These are phyloP conservation scores for Drosophila baimaii DNA, from an alignment of 1,140 invertebrate genomes.

Conservation along the genomic window DNA sequence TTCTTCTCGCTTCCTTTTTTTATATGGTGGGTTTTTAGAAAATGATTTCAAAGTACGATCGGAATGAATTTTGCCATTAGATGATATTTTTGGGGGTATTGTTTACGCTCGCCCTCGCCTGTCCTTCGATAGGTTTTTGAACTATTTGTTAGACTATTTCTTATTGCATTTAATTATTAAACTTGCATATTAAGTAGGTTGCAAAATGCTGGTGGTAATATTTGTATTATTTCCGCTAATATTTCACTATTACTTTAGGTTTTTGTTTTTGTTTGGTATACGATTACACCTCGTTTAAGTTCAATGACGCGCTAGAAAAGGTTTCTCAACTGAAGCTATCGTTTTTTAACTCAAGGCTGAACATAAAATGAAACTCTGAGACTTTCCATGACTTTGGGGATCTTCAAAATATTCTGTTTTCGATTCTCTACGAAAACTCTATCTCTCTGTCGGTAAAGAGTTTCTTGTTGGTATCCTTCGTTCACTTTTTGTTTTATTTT, in stretches of 20 bases:
- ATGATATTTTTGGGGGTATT: slow-evolving; percentile 17
- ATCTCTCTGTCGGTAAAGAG: slow-evolving; percentile 25
- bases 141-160: slow-evolving; percentile 60
- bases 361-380: slow-evolving; percentile 30
- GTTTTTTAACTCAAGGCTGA: slow-evolving; percentile 32
- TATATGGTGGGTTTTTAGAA: slow-evolving; percentile 70
- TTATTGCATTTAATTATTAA: slow-evolving; percentile 55
- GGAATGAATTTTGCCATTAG: slow-evolving; percentile 33
- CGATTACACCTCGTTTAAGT: slow-evolving; percentile 16
- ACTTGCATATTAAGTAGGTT: slow-evolving; percentile 73
- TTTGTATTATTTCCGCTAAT: slow-evolving; percentile 70
- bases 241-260: slow-evolving; percentile 71
- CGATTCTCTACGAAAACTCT: slow-evolving; percentile 51
- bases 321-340: slow-evolving; percentile 18
- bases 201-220: slow-evolving; percentile 80
- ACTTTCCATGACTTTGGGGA: slow-evolving; percentile 41
- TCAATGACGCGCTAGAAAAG: slow-evolving; percentile 61
- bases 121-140: slow-evolving; percentile 48
- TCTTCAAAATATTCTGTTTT: slow-evolving; percentile 20
- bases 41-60: slow-evolving; percentile 61
- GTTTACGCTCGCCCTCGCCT: slow-evolving; percentile 25
- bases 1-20: slow-evolving; percentile 26
- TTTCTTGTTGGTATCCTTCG: slow-evolving; percentile 15
- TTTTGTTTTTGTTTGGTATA: slow-evolving; percentile 25
- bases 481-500: slow-evolving; percentile 30